These are phyloP conservation scores for Heterotis niloticus DNA, from an alignment of 2,113 vertebrate genomes.

Conservation along the genomic window DNA sequence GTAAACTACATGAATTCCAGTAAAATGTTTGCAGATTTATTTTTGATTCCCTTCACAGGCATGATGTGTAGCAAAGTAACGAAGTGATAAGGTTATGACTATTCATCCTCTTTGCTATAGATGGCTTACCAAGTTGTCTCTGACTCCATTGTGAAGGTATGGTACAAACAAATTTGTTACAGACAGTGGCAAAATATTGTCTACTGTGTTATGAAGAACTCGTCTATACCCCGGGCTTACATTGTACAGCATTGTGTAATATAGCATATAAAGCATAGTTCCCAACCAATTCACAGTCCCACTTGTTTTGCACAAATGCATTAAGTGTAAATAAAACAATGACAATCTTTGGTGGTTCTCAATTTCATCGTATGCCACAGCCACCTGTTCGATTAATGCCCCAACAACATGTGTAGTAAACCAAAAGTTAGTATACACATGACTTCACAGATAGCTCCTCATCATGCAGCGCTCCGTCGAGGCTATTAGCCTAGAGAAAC, in stretches of 20 bases:
- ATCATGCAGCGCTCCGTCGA: slow-evolving; percentile 4
- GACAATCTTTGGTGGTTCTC: slow-evolving; percentile 27
- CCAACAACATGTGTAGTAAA: slow-evolving; percentile 20
- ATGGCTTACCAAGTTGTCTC: too few species aligned
- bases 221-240: neutral
- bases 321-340: neutral
- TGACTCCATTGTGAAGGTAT: too few species aligned
- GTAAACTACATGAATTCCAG: slow-evolving; percentile 7
- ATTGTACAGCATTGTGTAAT: neutral
- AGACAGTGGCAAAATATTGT: neutral
- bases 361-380: slow-evolving; percentile 10
- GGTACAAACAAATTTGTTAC: too few species aligned
- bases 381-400: slow-evolving; percentile 14
- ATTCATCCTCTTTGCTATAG: too few species aligned
- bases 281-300: neutral
- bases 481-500: neutral
- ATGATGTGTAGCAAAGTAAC: neutral
- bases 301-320: neutral
- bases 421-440: too few species aligned
- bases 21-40: neutral
- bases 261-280: neutral
- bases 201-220: neutral
- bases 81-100: neutral
- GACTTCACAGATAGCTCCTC: neutral
- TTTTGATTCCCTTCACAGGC: slow-evolving; percentile 9